Base-by-base conservation (phyloP, 2,113 vertebrate genomes). In the Cyprinodon tularosa region DNA sequence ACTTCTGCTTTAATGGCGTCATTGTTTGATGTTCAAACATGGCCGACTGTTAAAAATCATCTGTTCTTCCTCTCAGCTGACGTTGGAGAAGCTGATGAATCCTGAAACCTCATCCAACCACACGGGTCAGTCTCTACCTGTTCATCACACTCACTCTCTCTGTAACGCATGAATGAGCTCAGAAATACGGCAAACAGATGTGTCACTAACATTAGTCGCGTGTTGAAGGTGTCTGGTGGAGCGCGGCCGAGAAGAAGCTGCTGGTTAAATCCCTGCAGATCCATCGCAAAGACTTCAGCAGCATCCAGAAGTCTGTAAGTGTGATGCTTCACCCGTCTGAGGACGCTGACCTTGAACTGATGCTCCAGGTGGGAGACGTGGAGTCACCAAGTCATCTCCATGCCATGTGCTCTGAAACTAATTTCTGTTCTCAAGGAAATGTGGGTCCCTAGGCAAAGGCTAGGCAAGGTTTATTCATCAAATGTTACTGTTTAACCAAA, bases 261-360 rank as follows among this genome's bases (percentile, higher is more conserved):
- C 93, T 97, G 91, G 94, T 95, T 61, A 95, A 96, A 92, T 95
- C 96, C 40, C 71, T 97, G 76, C 92, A 93, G 83, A 93, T 94
- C 74, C 95, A 96, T 87, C 95, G 93, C 77, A 97, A 97, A 93
- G 95, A 97, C 89, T 97, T 97, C 87, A 93, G 92, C 91, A 92
- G 94, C 88, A 90, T 97, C 85, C 96, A 97, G 88, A 96, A 94
- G 92, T 94, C 93, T 88, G 96, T 97, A 94, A 83, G 87, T 66
- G 7, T 48, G 5, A 2, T 2, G 2, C 6, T 45, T 45, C 44
- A 45, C 44, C 9, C 2, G 44, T 20, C n/a, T 57, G 50, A 8
- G 17, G 29, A 29, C 29, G 29, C 29, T 29, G 29, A 29, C 1
- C 29, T 29, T 29, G 1, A 29, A 29, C 29, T 29, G 29, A 29